Conservation (phyloP, 92 coral and sea anemone genomes). For the Paragorgia papillata region DNA sequence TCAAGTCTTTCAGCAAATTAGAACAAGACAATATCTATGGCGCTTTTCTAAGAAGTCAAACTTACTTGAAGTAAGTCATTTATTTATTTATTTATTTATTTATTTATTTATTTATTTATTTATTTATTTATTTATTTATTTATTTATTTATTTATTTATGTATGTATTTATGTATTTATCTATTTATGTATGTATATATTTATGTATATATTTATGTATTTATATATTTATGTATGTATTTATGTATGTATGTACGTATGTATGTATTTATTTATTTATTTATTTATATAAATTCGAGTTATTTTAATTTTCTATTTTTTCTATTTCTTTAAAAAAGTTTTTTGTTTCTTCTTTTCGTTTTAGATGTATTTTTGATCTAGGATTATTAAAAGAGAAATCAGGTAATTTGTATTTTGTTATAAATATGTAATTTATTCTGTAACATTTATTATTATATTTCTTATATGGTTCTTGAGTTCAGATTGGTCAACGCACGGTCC, state of each 20-base stretch:
- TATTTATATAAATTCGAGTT: too few relatives aligned
- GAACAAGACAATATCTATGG: slow-evolving; percentile 84
- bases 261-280: not conserved
- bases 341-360: not conserved
- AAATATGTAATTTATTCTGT: not conserved
- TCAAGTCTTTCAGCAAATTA: slow-evolving; percentile 77
- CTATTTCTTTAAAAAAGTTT: not conserved
- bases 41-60: slow-evolving; percentile 84
- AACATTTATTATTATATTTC: too few relatives aligned
- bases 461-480: too few relatives aligned
- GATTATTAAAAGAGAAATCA: slow-evolving; percentile 78
- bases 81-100: not conserved
- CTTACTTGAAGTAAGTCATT: slow-evolving; percentile 78
- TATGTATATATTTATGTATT: too few relatives aligned
- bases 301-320: too few relatives aligned
- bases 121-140: not conserved
- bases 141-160: slow-evolving; percentile 77
- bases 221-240: too few relatives aligned
- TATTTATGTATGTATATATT: too few relatives aligned
- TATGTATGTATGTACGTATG: too few relatives aligned
- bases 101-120: not conserved
- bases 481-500: too few relatives aligned
- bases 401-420: slow-evolving; percentile 45
- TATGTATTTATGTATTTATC: too few relatives aligned
- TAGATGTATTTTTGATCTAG: slow-evolving; percentile 91